A percentile compares a stretch with the other conserved stretches of the same genome.
phyloP scores from a whole-genome alignment of 2,797 vertebrate genomes.

The Hybognathus amarus region DNA sequence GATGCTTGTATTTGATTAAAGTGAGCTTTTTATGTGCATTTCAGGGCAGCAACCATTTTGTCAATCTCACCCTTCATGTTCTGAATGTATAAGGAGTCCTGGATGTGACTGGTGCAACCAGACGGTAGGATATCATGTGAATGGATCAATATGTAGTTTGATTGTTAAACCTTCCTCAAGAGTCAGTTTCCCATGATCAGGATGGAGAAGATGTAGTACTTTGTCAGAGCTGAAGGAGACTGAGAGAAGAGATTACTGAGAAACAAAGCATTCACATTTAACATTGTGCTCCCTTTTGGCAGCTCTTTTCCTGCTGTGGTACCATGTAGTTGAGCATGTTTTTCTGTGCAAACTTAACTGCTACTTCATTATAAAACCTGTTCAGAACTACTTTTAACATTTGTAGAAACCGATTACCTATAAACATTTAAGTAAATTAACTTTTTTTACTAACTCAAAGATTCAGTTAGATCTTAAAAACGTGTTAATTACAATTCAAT shows the following conservation, averaged over 20 bases:
- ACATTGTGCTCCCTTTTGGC: neutral
- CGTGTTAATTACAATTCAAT: neutral
- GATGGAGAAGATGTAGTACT: neutral
- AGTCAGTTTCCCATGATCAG: neutral
- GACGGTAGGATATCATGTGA: constrained; percentile 64
- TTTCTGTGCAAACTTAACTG: neutral
- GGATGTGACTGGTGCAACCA: constrained; percentile 81
- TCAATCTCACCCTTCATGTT: constrained; percentile 71
- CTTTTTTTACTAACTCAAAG: neutral
- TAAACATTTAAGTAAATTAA: neutral
- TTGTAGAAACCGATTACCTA: neutral
- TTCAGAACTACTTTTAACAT: neutral
- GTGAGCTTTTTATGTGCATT: constrained; percentile 16
- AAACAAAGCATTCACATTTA: constrained; percentile 6
- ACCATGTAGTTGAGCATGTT: constrained; percentile 17
- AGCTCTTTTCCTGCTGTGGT: constrained; percentile 24
- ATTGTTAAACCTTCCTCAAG: neutral
- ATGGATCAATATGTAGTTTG: neutral
- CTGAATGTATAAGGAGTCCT: constrained; percentile 74
- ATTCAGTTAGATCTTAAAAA: neutral
- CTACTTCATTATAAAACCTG: neutral
- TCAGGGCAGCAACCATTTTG: constrained; percentile 64
- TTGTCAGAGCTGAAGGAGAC: neutral
- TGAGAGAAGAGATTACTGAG: neutral
- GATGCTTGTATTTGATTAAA: neutral